phyloP scores from a whole-genome alignment of 2,113 vertebrate species.

The Choloepus hoffmanni region DNA sequence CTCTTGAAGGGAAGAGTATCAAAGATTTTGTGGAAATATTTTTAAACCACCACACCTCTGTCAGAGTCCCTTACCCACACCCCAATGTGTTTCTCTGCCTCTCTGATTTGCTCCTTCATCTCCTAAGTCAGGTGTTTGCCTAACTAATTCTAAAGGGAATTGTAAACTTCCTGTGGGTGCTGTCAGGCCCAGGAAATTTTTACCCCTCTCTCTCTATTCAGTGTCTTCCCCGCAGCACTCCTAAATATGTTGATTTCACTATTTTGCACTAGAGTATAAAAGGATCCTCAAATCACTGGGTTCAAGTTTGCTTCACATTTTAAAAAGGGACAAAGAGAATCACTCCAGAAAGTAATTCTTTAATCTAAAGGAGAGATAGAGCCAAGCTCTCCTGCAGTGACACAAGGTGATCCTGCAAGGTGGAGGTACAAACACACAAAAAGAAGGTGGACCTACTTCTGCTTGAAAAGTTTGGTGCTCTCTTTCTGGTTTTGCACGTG shows the following conservation, averaged over 20 bases:
- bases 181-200: background rate
- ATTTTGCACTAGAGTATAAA: no score
- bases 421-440: fast-evolving
- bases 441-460: background rate
- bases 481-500: no score
- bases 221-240: no score
- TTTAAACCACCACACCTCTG: background rate
- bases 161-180: background rate
- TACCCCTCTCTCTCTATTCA: no score
- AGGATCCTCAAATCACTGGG: background rate
- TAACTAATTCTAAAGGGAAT: background rate
- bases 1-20: no score
- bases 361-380: no score
- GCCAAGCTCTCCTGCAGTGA: background rate
- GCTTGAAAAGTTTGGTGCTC: background rate
- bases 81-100: background rate
- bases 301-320: background rate
- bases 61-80: background rate
- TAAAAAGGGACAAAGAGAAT: background rate
- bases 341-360: no score
- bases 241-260: background rate
- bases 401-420: background rate
- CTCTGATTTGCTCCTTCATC: background rate
- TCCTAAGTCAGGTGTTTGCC: background rate
- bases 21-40: background rate